Evolutionary conservation across 1,140 invertebrate genomes (phyloP).

Genomic region (Drosophila virilis): DNA sequence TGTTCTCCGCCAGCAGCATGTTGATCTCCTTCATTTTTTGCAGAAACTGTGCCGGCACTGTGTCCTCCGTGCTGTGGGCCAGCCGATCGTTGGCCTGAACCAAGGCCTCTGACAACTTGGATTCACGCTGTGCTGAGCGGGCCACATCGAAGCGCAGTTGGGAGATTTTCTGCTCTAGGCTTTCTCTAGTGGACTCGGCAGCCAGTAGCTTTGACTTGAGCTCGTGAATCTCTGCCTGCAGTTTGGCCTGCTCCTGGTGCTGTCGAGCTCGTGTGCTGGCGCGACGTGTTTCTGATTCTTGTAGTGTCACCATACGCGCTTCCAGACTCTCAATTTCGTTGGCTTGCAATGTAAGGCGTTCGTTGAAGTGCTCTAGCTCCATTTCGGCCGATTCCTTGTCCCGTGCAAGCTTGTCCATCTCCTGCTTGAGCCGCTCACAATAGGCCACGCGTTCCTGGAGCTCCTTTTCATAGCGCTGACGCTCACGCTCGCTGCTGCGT

Average conservation of each 20-base stretch:
- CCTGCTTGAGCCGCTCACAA: constrained; percentile 85
- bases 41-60: constrained; percentile 84
- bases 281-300: constrained; percentile 75
- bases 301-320: constrained; percentile 66
- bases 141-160: constrained; percentile 76
- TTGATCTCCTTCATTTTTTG: constrained; percentile 86
- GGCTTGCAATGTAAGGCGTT: constrained; percentile 74
- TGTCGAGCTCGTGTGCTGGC: constrained; percentile 67
- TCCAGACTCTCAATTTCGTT: constrained; percentile 80
- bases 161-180: constrained; percentile 59
- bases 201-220: constrained; percentile 56
- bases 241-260: constrained; percentile 70
- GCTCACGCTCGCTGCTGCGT: constrained; percentile 84
- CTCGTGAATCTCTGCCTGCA: constrained; percentile 77
- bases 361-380: constrained; percentile 79
- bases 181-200: constrained; percentile 57
- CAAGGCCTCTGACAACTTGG: constrained; percentile 73
- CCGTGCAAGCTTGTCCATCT: constrained; percentile 76
- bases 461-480: constrained; percentile 85
- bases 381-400: constrained; percentile 76
- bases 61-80: constrained; percentile 65
- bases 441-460: constrained; percentile 85
- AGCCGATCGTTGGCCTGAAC: constrained; percentile 69
- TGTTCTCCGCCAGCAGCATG: constrained; percentile 84
- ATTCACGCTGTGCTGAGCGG: constrained; percentile 70